Percentiles rank a stretch among this genome's conserved stretches.
These are phyloP conservation scores for Spermophilus dauricus DNA, from an alignment of 2,113 vertebrate genomes.

Conservation along the genomic window DNA sequence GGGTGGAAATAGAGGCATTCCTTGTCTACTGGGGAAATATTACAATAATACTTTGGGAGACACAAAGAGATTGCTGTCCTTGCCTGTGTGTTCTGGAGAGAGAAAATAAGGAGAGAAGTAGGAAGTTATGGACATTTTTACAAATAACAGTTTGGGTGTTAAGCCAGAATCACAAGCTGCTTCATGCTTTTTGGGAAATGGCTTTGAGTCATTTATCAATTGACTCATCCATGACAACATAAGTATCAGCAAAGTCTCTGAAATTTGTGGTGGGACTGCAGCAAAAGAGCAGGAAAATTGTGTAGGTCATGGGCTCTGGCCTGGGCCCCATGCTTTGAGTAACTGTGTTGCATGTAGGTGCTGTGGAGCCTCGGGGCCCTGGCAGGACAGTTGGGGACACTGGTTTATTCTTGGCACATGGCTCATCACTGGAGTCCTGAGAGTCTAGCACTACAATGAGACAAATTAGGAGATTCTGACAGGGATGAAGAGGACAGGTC, in stretches of 20 bases:
- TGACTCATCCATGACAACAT: neutral
- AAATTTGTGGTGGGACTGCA: neutral
- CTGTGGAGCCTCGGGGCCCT: too few species aligned
- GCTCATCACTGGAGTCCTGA: neutral
- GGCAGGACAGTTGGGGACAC: accelerated
- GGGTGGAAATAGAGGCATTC: accelerated
- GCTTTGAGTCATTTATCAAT: constrained; percentile 11
- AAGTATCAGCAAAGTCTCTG: neutral
- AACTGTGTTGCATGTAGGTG: accelerated
- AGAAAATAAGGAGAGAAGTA: constrained; percentile 23
- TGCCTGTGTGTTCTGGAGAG: neutral
- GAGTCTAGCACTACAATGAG: accelerated
- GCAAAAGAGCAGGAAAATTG: neutral
- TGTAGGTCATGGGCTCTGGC: neutral
- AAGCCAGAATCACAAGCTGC: constrained; percentile 27
- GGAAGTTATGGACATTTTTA: neutral
- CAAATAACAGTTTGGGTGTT: neutral
- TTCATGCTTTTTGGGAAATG: constrained; percentile 14
- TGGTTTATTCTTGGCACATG: neutral
- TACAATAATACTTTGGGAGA: neutral
- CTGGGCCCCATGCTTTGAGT: accelerated
- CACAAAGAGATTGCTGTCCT: neutral
- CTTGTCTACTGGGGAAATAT: too few species aligned
- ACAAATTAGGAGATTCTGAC: neutral
- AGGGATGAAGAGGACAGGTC: neutral